These are phyloP conservation scores for Ashinkailepas kermadecensis DNA, from an alignment of 2,888 invertebrate species.

Conservation along the genomic window DNA sequence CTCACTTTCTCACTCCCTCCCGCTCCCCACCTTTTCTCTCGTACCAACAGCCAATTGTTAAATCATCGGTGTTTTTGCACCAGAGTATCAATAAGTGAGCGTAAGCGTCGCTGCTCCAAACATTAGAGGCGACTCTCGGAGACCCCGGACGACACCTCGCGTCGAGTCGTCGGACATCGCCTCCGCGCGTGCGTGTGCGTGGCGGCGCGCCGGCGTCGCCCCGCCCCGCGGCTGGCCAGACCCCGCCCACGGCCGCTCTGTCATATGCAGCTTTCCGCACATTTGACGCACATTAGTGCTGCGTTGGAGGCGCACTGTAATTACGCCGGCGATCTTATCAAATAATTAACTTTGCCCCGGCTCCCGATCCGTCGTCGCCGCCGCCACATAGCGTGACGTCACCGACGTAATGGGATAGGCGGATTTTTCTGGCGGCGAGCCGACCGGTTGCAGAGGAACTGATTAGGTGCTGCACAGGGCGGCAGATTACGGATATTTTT, in stretches of 20 bases:
- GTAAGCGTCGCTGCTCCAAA: too few species aligned
- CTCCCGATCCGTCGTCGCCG: constrained; percentile 3
- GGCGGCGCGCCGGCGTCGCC: neutral
- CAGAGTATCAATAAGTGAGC: too few species aligned
- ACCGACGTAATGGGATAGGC: constrained; percentile 1
- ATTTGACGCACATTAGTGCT: constrained; percentile 10
- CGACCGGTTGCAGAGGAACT: neutral
- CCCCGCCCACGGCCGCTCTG: neutral
- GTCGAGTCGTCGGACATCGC: too few species aligned
- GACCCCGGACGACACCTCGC: too few species aligned
- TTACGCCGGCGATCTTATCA: constrained; percentile 14
- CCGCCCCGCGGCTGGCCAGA: neutral
- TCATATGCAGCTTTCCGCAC: constrained; percentile 3
- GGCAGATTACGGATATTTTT: constrained; percentile 11
- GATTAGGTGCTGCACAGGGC: constrained; percentile 13
- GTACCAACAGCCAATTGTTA: too few species aligned
- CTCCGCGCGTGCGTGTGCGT: too few species aligned
- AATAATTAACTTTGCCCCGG: constrained; percentile 16
- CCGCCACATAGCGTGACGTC: neutral
- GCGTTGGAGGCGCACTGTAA: neutral
- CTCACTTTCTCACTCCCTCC: too few species aligned
- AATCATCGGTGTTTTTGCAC: too few species aligned
- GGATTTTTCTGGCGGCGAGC: neutral
- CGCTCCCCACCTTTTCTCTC: too few species aligned
- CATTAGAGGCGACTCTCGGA: too few species aligned